Evolutionary conservation across 1,140 invertebrate genomes (phyloP), one percentile per base, ranked within the genome.

Genomic region (Pemphigus obesinymphae): DNA sequence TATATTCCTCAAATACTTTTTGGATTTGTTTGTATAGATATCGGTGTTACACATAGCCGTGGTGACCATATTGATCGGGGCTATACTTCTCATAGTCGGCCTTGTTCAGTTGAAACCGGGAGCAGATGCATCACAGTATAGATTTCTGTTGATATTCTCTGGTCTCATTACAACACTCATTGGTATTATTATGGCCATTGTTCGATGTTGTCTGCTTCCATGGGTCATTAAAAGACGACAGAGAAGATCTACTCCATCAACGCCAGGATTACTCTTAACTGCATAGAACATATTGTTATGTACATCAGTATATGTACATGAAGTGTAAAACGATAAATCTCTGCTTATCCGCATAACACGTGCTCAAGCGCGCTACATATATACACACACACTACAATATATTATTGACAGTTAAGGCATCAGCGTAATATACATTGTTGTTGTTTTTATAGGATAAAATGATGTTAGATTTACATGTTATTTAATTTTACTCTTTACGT

Each of bases 61-160:
- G 55, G 90, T 93, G 37, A 93, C 91, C 8, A 88, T 94, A 78
- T 88, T 95, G 43, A 87, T 93, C 83, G 93, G 93, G 68, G 92
- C 92, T 84, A 91, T 94, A 84, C 90, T 94, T 58, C 87, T 95
- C 82, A 92, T 95, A 72, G 93, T 94, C 84, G 93, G 93, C 82
- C 88, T 95, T 85, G 93, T 95, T 83, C 93, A 95, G 88, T 88
- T 95, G 84, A 92, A 92, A 26, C 93, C 93, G 26, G 92, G 92
- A 55, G 93, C 93, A 40, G 93, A 93, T 84, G 92, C 92, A 29
- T 92, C 91, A 26, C 91, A 92, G 84, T 92, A 94, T 86, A 90
- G 91, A 84, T 91, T 91, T 85, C 90, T 91, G 85, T 89, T 93
- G 83, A 90, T 93, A 84, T 90, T 91, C 37, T 92, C 85, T 17